Conservation (phyloP, 2,888 invertebrate species). For the Pyrrhia umbra region DNA sequence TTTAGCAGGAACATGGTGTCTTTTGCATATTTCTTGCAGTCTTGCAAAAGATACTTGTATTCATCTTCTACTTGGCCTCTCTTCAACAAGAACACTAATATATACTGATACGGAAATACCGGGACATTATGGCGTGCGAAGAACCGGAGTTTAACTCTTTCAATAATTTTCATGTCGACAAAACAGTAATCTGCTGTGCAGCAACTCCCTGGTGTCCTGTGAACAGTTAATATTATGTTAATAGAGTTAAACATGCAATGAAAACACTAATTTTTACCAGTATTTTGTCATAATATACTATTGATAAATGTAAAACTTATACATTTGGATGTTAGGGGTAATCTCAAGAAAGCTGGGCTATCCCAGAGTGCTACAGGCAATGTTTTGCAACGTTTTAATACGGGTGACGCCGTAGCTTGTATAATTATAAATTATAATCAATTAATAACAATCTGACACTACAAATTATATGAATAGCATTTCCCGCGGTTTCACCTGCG, state of each 20-base stretch:
- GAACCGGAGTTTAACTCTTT: constrained; percentile 84
- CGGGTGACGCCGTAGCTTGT: too few species aligned
- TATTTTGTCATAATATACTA: too few species aligned
- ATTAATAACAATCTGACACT: too few species aligned
- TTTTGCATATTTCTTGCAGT: constrained; percentile 78
- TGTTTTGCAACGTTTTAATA: too few species aligned
- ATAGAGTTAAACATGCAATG: not conserved
- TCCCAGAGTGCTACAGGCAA: too few species aligned
- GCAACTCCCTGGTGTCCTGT: constrained; percentile 87
- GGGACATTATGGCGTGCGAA: constrained; percentile 87
- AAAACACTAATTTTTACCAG: too few species aligned
- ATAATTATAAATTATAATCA: too few species aligned
- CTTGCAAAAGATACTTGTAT: constrained; percentile 84
- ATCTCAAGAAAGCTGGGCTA: too few species aligned
- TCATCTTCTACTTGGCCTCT: constrained; percentile 83
- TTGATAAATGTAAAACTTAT: too few species aligned
- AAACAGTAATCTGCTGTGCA: constrained; percentile 87
- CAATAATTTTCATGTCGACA: constrained; percentile 87
- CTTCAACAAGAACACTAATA: constrained; percentile 82
- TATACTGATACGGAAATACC: constrained; percentile 86
- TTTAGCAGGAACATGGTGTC: constrained; percentile 82
- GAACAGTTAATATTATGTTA: constrained; percentile 37
- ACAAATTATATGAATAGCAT: too few species aligned
- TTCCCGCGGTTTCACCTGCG: too few species aligned
- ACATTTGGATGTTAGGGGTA: too few species aligned